phyloP scores from a whole-genome alignment of 2,888 invertebrate species.

The Drosophila nr. perissopoda region DNA sequence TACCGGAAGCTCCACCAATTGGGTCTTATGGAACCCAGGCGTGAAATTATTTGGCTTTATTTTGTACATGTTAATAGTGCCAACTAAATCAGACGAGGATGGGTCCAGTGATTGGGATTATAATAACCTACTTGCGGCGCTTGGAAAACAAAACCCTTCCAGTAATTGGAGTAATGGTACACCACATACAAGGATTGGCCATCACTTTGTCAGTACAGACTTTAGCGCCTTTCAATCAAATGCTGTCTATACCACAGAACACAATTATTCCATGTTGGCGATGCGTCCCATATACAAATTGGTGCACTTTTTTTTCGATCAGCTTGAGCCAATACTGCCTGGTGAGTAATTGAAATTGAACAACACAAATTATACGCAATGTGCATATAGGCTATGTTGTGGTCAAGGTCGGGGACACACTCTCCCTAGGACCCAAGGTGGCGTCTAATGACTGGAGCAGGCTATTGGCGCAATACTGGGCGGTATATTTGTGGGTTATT shows the following conservation, averaged over 20 bases:
- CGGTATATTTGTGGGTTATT: not conserved
- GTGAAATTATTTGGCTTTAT: not conserved
- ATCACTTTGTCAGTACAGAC: not conserved
- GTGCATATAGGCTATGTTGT: slow-evolving; percentile 1
- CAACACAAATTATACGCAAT: not conserved
- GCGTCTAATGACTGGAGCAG: not conserved
- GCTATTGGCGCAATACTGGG: not conserved
- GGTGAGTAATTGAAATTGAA: not conserved
- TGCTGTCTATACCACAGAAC: not conserved
- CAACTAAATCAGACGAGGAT: not conserved
- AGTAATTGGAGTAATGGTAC: not conserved
- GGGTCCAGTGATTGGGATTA: not conserved
- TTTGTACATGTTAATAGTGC: not conserved
- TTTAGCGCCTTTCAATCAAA: not conserved
- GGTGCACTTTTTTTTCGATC: slow-evolving; percentile 1
- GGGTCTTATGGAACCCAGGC: not conserved
- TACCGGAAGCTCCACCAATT: not conserved
- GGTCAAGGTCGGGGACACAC: not conserved
- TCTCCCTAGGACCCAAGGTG: not conserved
- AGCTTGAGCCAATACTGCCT: slow-evolving; percentile 1
- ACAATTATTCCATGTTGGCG: not conserved
- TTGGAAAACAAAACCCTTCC: not conserved
- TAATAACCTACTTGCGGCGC: not conserved
- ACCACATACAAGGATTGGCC: not conserved
- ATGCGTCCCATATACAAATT: not conserved